phyloP scores from a whole-genome alignment of 2,888 invertebrate genomes.

The Cheiracanthium punctorium region DNA sequence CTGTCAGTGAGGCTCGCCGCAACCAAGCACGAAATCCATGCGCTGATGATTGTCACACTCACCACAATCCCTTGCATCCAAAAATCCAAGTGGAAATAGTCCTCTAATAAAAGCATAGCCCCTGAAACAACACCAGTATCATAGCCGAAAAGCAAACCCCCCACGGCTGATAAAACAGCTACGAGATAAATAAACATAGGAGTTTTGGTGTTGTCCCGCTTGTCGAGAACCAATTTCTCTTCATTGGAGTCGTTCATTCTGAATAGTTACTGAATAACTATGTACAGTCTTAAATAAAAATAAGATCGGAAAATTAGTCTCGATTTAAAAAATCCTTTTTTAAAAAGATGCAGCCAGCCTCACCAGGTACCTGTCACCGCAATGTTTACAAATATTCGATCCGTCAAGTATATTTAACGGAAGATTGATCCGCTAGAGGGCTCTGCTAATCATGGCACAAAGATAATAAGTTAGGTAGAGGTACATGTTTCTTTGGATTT shows the following conservation, averaged over 20 bases:
- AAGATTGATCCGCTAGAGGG: neutral
- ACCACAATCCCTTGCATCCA: conserved; percentile 78
- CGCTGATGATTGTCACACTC: conserved; percentile 77
- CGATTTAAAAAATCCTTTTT: neutral
- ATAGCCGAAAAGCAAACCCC: conserved; percentile 80
- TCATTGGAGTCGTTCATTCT: conserved; percentile 39
- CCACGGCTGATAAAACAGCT: conserved; percentile 77
- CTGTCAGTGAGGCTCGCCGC: conserved; percentile 78
- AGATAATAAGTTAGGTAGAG: neutral
- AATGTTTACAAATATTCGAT: conserved; percentile 6
- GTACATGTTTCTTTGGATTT: no score
- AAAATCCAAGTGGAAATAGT: conserved; percentile 76
- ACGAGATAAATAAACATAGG: conserved; percentile 74
- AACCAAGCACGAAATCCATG: conserved; percentile 77
- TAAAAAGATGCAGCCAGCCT: neutral
- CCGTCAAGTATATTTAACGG: neutral
- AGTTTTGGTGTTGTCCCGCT: conserved; percentile 18
- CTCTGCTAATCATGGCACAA: neutral
- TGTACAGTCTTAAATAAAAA: neutral
- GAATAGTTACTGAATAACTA: no score
- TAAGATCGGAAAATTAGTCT: neutral
- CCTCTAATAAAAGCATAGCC: conserved; percentile 75
- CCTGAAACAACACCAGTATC: conserved; percentile 80
- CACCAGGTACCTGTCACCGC: neutral
- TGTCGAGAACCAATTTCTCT: conserved; percentile 39